Conservation (phyloP, 1,140 invertebrate species). For the Protaetia brevitarsis region DNA sequence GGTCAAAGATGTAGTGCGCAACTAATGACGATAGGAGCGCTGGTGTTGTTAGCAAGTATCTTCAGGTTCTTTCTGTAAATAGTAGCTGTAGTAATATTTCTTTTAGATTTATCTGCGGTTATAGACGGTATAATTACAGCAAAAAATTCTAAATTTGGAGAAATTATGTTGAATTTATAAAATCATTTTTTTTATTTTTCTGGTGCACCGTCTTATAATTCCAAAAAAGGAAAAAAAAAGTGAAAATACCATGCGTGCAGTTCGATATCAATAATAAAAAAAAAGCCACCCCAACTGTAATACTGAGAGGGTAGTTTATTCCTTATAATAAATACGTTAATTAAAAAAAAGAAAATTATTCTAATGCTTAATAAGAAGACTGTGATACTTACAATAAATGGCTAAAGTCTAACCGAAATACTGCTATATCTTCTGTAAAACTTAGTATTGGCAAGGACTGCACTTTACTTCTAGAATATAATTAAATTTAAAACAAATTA, state of each 20-base stretch:
- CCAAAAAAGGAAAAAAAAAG: background rate
- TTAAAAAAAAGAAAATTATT: too few relatives aligned
- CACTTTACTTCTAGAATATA: background rate
- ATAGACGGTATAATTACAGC: background rate
- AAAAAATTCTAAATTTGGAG: too few relatives aligned
- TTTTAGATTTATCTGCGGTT: background rate
- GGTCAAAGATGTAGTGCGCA: background rate
- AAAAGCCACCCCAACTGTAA: background rate
- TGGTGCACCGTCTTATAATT: background rate
- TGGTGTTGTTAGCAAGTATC: background rate
- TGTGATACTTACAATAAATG: constrained; percentile 22
- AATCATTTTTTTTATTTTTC: too few relatives aligned
- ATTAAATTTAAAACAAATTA: background rate
- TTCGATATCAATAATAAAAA: background rate
- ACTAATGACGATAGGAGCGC: background rate
- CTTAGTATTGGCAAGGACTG: background rate
- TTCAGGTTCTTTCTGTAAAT: constrained; percentile 21
- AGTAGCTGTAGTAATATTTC: background rate
- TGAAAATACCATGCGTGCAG: background rate
- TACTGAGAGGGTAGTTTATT: background rate
- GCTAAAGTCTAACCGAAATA: background rate
- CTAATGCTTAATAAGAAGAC: constrained; percentile 23
- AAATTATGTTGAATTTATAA: too few relatives aligned
- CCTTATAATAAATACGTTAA: background rate
- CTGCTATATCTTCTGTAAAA: background rate